These are phyloP conservation scores for Otus sunia DNA, from an alignment of 2,113 vertebrate species.

Conservation along the genomic window DNA sequence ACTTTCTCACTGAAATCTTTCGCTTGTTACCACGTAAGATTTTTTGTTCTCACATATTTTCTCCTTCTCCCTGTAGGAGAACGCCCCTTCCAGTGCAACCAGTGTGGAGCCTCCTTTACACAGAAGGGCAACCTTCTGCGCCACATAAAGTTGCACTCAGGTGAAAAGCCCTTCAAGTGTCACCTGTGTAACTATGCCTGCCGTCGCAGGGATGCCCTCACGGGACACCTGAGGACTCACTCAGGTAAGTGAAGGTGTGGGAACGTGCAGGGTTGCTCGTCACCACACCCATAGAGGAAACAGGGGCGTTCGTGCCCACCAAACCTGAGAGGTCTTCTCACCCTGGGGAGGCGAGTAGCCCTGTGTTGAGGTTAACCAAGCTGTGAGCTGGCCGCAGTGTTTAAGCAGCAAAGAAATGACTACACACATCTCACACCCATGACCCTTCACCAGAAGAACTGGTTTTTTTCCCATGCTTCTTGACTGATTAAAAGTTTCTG, in stretches of 20 bases:
- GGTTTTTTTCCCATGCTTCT: neutral
- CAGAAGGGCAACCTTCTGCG: conserved; percentile 98
- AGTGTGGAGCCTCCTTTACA: conserved; percentile 97
- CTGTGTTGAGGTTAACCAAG: neutral
- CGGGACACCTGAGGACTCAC: conserved; percentile 94
- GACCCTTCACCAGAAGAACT: neutral
- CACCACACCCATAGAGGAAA: rapidly evolving
- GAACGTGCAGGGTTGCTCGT: neutral
- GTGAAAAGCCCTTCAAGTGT: conserved; percentile 99
- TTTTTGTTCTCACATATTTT: conserved; percentile 58
- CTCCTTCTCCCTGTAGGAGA: conserved; percentile 81
- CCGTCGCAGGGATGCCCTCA: conserved; percentile 94
- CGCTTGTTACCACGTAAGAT: conserved; percentile 35
- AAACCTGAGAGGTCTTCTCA: neutral
- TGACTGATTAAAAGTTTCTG: conserved; percentile 7
- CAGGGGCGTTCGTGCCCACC: rapidly evolving
- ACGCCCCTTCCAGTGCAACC: conserved; percentile 96
- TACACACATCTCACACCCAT: neutral
- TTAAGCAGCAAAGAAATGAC: neutral
- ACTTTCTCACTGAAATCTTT: conserved; percentile 75
- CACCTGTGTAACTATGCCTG: conserved; percentile 98
- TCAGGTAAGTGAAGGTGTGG: conserved; percentile 82
- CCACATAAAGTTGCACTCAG: conserved; percentile 98
- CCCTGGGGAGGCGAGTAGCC: neutral
- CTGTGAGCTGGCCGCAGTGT: neutral